A percentile compares a stretch with the other conserved stretches of the same genome.
Conservation (phyloP, 2,888 invertebrate species). For the Myopa tessellatipennis region DNA sequence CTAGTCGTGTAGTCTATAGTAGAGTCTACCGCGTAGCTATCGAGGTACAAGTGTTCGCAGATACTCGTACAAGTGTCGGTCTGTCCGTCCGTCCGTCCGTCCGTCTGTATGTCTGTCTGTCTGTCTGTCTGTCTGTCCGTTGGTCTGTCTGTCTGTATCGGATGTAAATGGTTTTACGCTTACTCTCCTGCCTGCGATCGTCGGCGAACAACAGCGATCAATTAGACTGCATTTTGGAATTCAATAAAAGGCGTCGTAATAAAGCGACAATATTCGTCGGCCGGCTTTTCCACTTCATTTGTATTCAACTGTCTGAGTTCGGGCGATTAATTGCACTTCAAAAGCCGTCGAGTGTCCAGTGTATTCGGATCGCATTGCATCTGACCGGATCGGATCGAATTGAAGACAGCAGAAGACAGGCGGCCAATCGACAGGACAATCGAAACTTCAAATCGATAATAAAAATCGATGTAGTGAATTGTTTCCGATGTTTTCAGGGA, state of each 20-base stretch:
- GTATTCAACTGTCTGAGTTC: constrained; percentile 9
- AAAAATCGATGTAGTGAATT: too few relatives aligned
- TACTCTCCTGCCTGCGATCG: not conserved
- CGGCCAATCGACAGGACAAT: too few relatives aligned
- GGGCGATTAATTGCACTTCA: constrained; percentile 8
- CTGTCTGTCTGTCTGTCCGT: too few relatives aligned
- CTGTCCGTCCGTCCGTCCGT: too few relatives aligned
- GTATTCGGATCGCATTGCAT: not conserved
- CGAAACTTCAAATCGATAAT: too few relatives aligned
- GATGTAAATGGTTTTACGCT: constrained; percentile 1
- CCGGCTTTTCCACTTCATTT: constrained; percentile 5
- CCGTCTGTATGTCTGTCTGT: too few relatives aligned
- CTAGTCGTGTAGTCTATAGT: not conserved
- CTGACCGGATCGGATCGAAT: not conserved
- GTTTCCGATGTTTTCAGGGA: too few relatives aligned
- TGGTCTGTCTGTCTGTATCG: not conserved
- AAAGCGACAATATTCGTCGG: not conserved
- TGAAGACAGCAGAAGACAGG: too few relatives aligned
- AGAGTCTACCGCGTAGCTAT: too few relatives aligned
- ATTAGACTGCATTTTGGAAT: not conserved
- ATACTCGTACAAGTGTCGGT: too few relatives aligned
- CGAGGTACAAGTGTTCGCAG: not conserved
- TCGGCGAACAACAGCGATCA: not conserved
- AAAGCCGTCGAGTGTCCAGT: not conserved
- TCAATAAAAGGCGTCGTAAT: not conserved